Percentiles rank a stretch among this genome's conserved stretches.
These are phyloP conservation scores for Camelus bactrianus DNA, from an alignment of 2,113 vertebrate genomes.

Conservation along the genomic window DNA sequence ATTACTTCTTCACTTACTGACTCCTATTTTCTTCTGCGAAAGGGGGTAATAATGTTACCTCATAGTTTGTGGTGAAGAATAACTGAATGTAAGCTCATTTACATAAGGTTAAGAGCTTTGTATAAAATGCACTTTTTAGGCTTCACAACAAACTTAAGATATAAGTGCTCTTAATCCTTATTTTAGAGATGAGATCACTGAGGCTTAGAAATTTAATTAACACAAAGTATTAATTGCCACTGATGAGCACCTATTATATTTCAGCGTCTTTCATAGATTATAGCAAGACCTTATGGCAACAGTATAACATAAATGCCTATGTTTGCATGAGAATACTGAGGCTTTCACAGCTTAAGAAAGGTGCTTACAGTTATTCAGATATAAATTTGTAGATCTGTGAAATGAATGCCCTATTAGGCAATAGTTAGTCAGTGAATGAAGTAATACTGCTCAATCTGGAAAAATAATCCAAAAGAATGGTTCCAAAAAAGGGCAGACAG, in stretches of 20 bases:
- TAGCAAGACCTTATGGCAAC: not conserved
- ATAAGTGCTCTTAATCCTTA: not conserved
- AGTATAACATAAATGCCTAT: not conserved
- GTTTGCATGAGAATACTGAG: not conserved
- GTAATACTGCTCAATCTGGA: not conserved
- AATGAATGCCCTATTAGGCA: not conserved
- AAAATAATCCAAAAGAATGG: not conserved
- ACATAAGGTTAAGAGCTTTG: not conserved
- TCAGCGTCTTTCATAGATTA: not conserved
- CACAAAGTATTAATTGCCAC: not conserved
- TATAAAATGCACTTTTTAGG: not conserved
- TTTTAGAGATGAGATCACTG: conserved; percentile 2
- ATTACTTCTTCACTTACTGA: not conserved
- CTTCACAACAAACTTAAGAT: not conserved
- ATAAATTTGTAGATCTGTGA: not conserved
- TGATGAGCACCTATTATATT: not conserved
- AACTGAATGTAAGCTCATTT: not conserved
- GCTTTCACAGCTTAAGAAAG: not conserved
- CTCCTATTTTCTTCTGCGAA: not conserved
- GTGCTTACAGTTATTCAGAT: not conserved
- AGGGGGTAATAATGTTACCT: not conserved
- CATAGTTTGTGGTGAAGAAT: not conserved
- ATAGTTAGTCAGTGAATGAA: not conserved
- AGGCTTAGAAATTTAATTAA: conserved; percentile 62
- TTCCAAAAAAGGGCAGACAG: not conserved